These are phyloP conservation scores for Bombus balteatus DNA, from an alignment of 1,140 invertebrate genomes.

Conservation along the genomic window DNA sequence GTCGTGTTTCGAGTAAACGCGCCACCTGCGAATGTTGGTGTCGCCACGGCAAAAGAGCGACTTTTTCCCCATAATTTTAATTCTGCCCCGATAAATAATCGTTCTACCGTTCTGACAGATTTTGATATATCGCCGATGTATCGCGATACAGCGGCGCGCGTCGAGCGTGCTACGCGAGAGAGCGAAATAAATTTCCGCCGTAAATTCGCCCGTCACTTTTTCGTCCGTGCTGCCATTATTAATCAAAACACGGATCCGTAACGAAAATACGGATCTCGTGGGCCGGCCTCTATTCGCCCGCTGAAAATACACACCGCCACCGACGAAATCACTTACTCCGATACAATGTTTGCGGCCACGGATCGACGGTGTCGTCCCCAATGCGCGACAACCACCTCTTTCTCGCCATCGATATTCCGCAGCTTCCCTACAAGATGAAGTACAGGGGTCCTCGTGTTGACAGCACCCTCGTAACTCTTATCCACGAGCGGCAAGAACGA, in stretches of 20 bases:
- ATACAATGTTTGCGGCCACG: conserved; percentile 32
- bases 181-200: conserved; percentile 46
- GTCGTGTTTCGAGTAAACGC: background rate
- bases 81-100: conserved; percentile 44
- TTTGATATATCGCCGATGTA: conserved; percentile 46
- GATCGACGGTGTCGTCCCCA: conserved; percentile 11
- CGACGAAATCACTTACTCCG: conserved; percentile 39
- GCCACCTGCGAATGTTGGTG: background rate
- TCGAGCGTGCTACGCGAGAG: background rate
- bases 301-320: background rate
- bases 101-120: conserved; percentile 36
- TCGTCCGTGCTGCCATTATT: conserved; percentile 45
- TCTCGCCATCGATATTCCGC: conserved; percentile 42
- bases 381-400: conserved; percentile 19
- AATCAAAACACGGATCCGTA: conserved; percentile 46
- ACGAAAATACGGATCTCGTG: conserved; percentile 30
- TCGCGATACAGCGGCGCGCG: conserved; percentile 7
- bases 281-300: background rate
- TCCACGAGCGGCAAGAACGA: conserved; percentile 39
- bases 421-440: conserved; percentile 46
- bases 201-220: conserved; percentile 43
- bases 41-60: background rate
- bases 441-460: conserved; percentile 51
- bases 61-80: conserved; percentile 30
- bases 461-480: conserved; percentile 61